Base-by-base conservation (phyloP, 2,888 invertebrate species). In the Eubasilissa splendida region DNA sequence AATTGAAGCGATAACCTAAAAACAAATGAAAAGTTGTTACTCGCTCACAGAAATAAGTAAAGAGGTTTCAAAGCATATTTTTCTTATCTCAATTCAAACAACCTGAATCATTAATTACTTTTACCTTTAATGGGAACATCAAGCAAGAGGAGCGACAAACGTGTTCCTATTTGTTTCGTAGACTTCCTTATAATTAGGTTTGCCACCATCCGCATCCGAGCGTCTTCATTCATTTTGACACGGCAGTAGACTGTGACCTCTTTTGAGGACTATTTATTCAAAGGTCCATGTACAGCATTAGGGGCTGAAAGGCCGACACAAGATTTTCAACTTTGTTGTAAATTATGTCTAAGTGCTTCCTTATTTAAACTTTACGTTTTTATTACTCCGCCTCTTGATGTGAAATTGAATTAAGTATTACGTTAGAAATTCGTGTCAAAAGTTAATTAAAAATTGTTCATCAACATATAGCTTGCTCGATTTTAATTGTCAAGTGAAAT, bases 201-300 rank as follows among this genome's bases (percentile, higher is more conserved):
- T 74, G 54, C 65, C 14, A 56, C 33, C 66, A 79, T 65, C 73
- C 73, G 54, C 66, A 79, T 65, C 73, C 73, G 50, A 54, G 74
- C 65, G 73, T 63, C 77, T 79, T 74, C 74, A 79, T 73, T 79
- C 74, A 78, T 78, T 78, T 65, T 33, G 71, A 71, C 60, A 70
- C 71, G 42, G 50, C 60, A 22, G 58, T 58, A 78, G 70, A 70
- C 58, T 65, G 73, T 54, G 79, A 65, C 74, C 79, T 74, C 74
- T 74, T 74, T 79, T 65, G 74, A 79, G 74, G 65, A 74, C 52
- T 31, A 70, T 70, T 70, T 77, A 77, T 65, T 56, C 73, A 56
- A 52, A 66, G 71, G 73, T 66, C 66, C 68, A 11, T 78, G 63
- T 74, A 63, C 53, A 65, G 70, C 42, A 73, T 53, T 50, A 59